phyloP scores from a whole-genome alignment of 2,113 vertebrate species.

The Takifugu bimaculatus region DNA sequence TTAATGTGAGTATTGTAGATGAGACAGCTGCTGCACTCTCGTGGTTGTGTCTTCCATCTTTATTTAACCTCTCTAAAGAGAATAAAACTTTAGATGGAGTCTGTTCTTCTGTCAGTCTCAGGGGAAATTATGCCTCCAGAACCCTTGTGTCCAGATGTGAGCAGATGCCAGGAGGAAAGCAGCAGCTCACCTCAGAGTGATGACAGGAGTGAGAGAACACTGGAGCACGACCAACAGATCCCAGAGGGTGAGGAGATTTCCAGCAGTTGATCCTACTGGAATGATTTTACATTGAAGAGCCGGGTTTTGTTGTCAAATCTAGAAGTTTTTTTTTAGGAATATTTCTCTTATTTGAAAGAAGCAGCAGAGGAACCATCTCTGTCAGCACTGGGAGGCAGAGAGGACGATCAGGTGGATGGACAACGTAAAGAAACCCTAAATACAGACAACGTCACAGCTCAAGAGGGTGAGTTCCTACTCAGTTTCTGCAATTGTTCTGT shows the following conservation, averaged over 20 bases:
- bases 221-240: not conserved
- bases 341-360: too few species aligned
- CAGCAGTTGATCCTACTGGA: conserved; percentile 3
- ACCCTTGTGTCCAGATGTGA: not conserved
- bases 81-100: too few species aligned
- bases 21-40: too few species aligned
- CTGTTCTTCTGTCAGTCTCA: too few species aligned
- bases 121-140: not conserved
- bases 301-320: too few species aligned
- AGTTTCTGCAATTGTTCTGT: too few species aligned
- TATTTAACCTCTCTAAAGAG: too few species aligned
- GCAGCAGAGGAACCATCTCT: too few species aligned
- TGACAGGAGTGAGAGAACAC: not conserved
- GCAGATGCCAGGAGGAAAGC: not conserved
- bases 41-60: too few species aligned
- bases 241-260: not conserved
- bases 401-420: not conserved
- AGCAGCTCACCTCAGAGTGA: not conserved
- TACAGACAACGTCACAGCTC: accelerated
- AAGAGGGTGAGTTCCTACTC: conserved; percentile 2
- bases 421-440: accelerated
- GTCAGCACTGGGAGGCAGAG: accelerated
- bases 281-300: not conserved
- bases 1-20: too few species aligned
- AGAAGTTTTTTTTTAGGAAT: too few species aligned